Percentiles rank a stretch among this genome's conserved stretches.
Evolutionary conservation across 2,113 vertebrate species (phyloP).

Genomic region (Prinia subflava): DNA sequence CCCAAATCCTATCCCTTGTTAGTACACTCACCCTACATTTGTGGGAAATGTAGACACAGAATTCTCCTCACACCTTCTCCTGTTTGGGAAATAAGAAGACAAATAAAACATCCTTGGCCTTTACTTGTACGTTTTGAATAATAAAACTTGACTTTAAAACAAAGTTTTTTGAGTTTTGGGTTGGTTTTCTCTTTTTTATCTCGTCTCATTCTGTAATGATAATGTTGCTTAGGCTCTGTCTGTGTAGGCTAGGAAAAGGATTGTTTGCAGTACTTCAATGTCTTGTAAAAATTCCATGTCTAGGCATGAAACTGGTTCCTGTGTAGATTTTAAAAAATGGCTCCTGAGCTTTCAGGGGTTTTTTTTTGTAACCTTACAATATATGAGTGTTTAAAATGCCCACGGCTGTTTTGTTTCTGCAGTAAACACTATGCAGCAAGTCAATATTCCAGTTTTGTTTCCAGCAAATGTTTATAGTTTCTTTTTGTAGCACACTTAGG

Average conservation of each 20-base stretch:
- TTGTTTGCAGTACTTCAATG: background rate
- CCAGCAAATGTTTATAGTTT: background rate
- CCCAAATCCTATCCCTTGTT: background rate
- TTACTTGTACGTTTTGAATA: constrained; percentile 6
- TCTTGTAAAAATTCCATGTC: accelerated
- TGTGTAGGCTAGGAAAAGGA: background rate
- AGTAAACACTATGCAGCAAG: background rate
- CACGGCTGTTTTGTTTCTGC: background rate
- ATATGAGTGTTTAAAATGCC: background rate
- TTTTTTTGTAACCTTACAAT: background rate
- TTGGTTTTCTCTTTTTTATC: background rate
- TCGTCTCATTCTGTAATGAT: background rate
- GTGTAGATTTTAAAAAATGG: background rate
- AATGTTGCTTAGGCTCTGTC: background rate
- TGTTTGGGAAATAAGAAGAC: background rate
- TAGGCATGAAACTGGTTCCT: background rate
- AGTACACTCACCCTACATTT: background rate
- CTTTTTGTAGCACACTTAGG: background rate
- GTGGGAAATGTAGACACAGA: background rate
- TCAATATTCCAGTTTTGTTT: background rate
- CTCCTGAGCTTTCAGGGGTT: background rate
- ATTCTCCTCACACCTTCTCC: background rate
- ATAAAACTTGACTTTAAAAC: constrained; percentile 22
- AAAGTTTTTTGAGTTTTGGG: background rate
- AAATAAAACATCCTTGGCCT: background rate